Conservation (phyloP, 53 echinoderm and acorn worm genomes). For the Hippasteria phrygiana region DNA sequence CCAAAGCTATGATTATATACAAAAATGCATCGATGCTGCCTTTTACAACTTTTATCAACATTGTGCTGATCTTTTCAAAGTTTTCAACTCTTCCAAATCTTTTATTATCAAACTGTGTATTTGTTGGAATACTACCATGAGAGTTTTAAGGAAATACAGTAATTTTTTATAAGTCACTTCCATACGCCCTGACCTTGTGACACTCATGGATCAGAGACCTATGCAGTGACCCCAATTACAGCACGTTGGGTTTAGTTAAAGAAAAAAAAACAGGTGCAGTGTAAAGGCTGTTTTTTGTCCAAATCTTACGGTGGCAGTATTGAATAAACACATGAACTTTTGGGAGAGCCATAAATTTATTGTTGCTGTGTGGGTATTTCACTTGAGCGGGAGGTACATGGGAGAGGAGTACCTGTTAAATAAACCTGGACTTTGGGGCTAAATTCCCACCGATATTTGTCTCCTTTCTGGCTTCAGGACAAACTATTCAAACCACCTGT, state of each 20-base stretch:
- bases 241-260: background rate
- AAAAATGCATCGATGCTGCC: too few relatives aligned
- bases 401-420: background rate
- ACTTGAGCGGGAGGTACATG: background rate
- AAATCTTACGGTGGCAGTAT: background rate
- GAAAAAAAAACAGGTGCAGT: background rate
- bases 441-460: background rate
- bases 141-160: background rate
- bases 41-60: too few relatives aligned
- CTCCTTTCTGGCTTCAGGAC: background rate
- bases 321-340: background rate
- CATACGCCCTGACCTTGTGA: background rate
- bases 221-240: background rate
- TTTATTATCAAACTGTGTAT: too few relatives aligned
- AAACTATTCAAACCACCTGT: constrained; percentile 9
- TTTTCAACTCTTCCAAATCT: too few relatives aligned
- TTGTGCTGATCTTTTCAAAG: too few relatives aligned
- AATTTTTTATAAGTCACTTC: background rate
- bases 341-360: background rate
- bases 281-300: background rate
- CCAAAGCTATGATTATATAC: too few relatives aligned
- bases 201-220: background rate
- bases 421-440: constrained; percentile 7
- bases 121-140: too few relatives aligned
- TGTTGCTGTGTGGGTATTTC: background rate